Conservation (phyloP, 1,140 invertebrate species). For the Proctacanthus coquilletti region DNA sequence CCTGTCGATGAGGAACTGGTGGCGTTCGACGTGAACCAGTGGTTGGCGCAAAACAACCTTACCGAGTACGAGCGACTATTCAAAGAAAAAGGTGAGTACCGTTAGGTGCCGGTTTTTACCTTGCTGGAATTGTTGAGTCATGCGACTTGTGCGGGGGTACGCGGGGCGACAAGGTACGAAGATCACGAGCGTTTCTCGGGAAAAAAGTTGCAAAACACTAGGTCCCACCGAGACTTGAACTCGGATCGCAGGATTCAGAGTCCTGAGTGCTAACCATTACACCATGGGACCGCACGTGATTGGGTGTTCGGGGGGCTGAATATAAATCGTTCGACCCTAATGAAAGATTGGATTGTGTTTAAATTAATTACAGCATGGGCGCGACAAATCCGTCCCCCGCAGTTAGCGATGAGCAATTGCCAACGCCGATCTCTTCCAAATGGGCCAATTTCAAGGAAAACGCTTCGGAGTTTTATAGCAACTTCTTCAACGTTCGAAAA, state of each 20-base stretch:
- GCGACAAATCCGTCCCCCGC: conserved; percentile 1
- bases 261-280: conserved; percentile 75
- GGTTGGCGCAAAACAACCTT: conserved; percentile 53
- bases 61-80: conserved; percentile 49
- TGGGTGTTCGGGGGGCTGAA: conserved; percentile 2
- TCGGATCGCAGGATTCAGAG: conserved; percentile 71
- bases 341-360: conserved; percentile 13
- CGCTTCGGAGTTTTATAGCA: not conserved
- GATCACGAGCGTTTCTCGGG: conserved; percentile 1
- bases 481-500: too few relatives aligned
- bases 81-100: conserved; percentile 47
- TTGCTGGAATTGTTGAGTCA: conserved; percentile 16
- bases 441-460: not conserved
- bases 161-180: conserved; percentile 12
- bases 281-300: conserved; percentile 46
- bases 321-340: conserved; percentile 6
- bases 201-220: conserved; percentile 12
- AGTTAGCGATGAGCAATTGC: too few relatives aligned
- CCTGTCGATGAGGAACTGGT: conserved; percentile 13
- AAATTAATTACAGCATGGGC: conserved; percentile 8
- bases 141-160: conserved; percentile 15
- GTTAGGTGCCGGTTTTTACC: conserved; percentile 7
- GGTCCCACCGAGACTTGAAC: conserved; percentile 61
- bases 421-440: conserved; percentile 4
- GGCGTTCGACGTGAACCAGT: conserved; percentile 42